Conservation (phyloP, 2,113 vertebrate genomes). For the Cromileptes altivelis region DNA sequence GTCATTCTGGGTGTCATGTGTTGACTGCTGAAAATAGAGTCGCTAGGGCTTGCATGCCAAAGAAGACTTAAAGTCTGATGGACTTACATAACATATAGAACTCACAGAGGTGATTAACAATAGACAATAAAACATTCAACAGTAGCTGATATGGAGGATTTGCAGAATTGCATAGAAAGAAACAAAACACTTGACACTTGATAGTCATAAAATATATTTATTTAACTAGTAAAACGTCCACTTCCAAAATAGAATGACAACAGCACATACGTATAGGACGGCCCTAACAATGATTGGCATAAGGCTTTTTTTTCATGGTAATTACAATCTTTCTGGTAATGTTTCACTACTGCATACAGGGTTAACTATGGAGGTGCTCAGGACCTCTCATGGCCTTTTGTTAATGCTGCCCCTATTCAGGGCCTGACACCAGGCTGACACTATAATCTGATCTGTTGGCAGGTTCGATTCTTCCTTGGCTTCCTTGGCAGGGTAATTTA, state of each 20-base stretch:
- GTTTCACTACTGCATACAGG: conserved; percentile 15
- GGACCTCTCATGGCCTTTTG: not conserved
- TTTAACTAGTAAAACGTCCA: conserved; percentile 76
- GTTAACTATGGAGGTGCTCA: conserved; percentile 8
- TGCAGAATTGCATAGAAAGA: not conserved
- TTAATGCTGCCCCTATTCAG: conserved; percentile 22
- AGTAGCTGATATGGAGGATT: not conserved
- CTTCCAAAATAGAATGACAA: conserved; percentile 70
- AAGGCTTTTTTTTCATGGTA: conserved; percentile 53
- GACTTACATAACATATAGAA: not conserved
- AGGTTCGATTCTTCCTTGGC: conserved; percentile 40
- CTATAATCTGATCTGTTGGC: conserved; percentile 55
- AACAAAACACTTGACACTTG: conserved; percentile 20
- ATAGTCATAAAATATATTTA: conserved; percentile 84
- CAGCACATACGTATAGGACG: conserved; percentile 47
- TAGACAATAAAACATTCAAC: not conserved
- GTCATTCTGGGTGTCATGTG: not conserved
- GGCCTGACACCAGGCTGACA: conserved; percentile 14
- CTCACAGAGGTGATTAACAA: not conserved
- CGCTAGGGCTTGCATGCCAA: not conserved
- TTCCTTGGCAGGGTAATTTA: conserved; percentile 41
- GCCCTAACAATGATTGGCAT: conserved; percentile 51
- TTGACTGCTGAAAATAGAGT: not conserved
- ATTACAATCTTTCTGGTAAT: conserved; percentile 59
- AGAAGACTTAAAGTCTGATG: not conserved